phyloP scores from a whole-genome alignment of 1,140 invertebrate genomes.

The Coelopa frigida region DNA sequence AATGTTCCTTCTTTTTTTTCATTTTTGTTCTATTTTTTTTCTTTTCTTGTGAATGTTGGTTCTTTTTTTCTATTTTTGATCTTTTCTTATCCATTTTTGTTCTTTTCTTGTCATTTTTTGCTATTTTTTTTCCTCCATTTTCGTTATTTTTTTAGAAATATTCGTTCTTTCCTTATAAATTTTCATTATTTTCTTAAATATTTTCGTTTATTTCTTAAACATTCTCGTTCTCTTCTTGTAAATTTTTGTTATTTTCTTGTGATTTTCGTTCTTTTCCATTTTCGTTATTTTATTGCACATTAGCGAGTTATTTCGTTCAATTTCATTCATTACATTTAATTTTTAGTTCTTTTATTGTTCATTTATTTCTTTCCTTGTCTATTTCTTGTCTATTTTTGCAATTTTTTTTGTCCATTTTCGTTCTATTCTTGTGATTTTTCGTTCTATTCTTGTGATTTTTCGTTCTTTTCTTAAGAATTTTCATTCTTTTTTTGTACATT shows the following conservation, averaged over 20 bases:
- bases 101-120: neutral
- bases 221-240: neutral
- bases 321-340: too few species aligned
- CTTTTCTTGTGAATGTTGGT: neutral
- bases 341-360: too few species aligned
- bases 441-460: neutral
- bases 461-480: neutral
- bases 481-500: neutral
- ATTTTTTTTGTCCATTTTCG: conserved; percentile 1
- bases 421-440: neutral
- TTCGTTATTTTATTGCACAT: neutral
- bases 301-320: conserved; percentile 4
- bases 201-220: conserved; percentile 7
- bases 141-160: neutral
- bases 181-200: neutral
- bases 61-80: neutral
- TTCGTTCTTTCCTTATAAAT: neutral
- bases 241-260: neutral
- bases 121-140: conserved; percentile 3
- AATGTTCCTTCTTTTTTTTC: conserved; percentile 1
- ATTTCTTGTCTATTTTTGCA: neutral
- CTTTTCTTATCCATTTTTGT: conserved; percentile 1
- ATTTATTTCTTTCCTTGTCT: neutral
- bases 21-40: neutral
- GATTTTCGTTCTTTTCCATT: neutral